A percentile compares a stretch with the other conserved stretches of the same genome.
phyloP scores from a whole-genome alignment of 2,888 invertebrate species.

The Gerris lacustris region DNA sequence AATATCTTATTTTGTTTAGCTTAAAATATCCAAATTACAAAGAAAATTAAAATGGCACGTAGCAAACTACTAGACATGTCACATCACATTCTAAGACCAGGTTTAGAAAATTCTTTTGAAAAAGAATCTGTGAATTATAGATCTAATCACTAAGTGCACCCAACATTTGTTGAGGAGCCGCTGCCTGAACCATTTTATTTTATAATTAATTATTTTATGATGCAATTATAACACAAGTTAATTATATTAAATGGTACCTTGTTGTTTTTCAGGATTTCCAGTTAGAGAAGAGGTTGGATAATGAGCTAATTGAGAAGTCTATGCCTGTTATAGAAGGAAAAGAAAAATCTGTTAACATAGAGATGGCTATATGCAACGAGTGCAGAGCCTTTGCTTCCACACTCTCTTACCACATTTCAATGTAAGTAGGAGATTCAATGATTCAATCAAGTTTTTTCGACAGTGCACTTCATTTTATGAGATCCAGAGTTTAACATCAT shows the following conservation, averaged over 20 bases:
- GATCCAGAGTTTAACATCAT: too few relatives aligned
- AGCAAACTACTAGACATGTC: too few relatives aligned
- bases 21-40: constrained; percentile 4
- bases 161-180: too few relatives aligned
- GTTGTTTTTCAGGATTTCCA: constrained; percentile 58
- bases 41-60: neutral
- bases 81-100: too few relatives aligned
- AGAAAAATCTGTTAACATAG: constrained; percentile 54
- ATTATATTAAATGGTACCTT: too few relatives aligned
- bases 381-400: constrained; percentile 89
- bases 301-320: constrained; percentile 59
- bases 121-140: too few relatives aligned
- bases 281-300: constrained; percentile 69
- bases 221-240: too few relatives aligned
- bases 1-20: neutral
- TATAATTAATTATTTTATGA: too few relatives aligned
- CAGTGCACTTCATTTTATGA: too few relatives aligned
- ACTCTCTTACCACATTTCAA: constrained; percentile 87
- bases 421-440: constrained; percentile 45
- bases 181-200: too few relatives aligned
- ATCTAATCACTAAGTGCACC: too few relatives aligned
- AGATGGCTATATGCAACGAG: constrained; percentile 75
- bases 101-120: too few relatives aligned
- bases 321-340: constrained; percentile 60
- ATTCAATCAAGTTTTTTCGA: neutral